These are phyloP conservation scores for Lepus townsendii DNA, from an alignment of 2,797 vertebrate species.

Conservation along the genomic window DNA sequence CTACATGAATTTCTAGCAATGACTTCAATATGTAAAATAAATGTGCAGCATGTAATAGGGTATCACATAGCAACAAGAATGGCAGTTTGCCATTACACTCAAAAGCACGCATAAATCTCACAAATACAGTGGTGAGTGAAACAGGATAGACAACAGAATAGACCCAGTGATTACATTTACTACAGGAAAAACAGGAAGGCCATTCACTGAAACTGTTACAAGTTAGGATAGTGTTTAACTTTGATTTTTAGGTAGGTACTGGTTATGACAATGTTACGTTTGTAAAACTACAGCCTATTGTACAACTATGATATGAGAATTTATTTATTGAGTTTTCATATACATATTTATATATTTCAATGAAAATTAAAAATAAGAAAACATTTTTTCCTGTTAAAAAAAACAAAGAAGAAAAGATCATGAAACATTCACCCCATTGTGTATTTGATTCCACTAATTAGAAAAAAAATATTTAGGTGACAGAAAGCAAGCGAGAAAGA, in stretches of 20 bases:
- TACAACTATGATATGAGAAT: background rate
- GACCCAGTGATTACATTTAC: background rate
- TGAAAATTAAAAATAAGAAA: background rate
- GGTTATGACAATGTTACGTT: background rate
- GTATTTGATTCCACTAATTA: background rate
- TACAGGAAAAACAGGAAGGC: background rate
- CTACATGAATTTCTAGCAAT: background rate
- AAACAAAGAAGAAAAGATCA: background rate
- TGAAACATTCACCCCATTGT: background rate
- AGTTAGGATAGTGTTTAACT: background rate
- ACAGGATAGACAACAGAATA: background rate
- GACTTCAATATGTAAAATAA: conserved; percentile 1
- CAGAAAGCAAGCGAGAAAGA: too few relatives aligned
- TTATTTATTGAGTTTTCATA: background rate
- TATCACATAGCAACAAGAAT: background rate
- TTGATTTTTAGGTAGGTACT: background rate
- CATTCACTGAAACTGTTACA: background rate
- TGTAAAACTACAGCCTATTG: background rate
- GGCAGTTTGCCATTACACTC: background rate
- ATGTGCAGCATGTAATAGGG: background rate
- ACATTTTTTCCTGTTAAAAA: background rate
- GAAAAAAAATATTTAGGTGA: too few relatives aligned
- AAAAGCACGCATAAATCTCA: background rate
- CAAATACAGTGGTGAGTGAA: background rate
- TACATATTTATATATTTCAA: background rate